Conservation (phyloP, 2,113 vertebrate genomes). For the Quiscalus mexicanus region DNA sequence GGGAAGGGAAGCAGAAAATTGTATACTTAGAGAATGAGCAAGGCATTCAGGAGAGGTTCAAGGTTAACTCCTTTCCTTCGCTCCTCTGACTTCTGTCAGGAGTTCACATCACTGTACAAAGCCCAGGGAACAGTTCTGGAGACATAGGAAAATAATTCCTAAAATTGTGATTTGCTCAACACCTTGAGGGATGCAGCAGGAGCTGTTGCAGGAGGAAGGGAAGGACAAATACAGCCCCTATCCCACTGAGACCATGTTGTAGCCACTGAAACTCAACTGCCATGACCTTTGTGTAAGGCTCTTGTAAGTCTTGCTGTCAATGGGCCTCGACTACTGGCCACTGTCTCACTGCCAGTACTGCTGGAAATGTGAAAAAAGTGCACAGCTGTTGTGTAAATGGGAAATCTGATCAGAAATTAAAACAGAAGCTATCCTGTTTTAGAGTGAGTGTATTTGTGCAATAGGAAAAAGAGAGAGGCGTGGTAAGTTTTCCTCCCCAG, state of each 20-base stretch:
- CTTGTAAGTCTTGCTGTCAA: background rate
- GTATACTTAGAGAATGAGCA: slow-evolving; percentile 21
- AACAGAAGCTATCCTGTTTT: background rate
- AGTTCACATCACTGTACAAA: background rate
- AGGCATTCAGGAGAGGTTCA: slow-evolving; percentile 56
- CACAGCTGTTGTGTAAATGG: background rate
- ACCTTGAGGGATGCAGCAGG: background rate
- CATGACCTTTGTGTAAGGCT: background rate
- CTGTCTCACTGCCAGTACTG: background rate
- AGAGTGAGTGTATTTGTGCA: background rate
- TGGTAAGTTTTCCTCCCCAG: background rate
- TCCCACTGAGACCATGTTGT: background rate
- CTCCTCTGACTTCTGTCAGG: slow-evolving; percentile 4
- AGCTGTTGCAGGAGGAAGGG: background rate
- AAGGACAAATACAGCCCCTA: background rate
- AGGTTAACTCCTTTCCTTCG: slow-evolving; percentile 39
- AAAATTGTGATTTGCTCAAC: background rate
- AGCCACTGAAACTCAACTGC: background rate
- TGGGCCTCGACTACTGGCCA: background rate
- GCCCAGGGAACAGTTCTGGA: background rate
- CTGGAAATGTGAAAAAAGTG: background rate
- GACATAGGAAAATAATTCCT: background rate
- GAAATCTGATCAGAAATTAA: background rate
- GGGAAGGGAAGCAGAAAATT: slow-evolving; percentile 66
- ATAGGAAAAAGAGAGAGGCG: background rate